phyloP scores from a whole-genome alignment of 2,113 vertebrate species.

The Gnathonemus longibarbis region DNA sequence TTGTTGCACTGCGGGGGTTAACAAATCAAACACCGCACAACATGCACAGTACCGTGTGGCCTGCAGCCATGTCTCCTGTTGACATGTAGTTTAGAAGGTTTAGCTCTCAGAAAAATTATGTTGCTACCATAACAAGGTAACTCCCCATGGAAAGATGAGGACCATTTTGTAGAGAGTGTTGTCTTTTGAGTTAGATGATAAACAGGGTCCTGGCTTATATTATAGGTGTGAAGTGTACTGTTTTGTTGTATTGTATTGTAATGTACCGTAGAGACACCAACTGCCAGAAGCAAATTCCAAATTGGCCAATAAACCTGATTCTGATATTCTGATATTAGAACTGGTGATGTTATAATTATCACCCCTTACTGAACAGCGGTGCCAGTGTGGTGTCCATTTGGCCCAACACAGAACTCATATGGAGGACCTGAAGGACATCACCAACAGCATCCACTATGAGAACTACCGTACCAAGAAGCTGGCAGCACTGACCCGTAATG shows the following conservation, averaged over 20 bases:
- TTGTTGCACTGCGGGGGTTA: background rate
- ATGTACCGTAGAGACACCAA: no score
- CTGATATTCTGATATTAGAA: background rate
- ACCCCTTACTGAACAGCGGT: background rate
- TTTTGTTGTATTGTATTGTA: no score
- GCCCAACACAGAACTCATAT: background rate
- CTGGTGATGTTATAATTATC: background rate
- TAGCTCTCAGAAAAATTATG: background rate
- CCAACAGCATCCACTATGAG: slow-evolving; percentile 68
- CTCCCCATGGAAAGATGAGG: background rate
- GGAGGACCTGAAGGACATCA: background rate
- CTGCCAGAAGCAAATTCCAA: no score
- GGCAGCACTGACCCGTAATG: slow-evolving; percentile 66
- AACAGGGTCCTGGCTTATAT: background rate
- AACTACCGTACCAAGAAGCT: slow-evolving; percentile 69
- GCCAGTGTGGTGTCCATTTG: background rate
- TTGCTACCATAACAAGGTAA: background rate
- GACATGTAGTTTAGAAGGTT: background rate
- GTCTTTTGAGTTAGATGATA: background rate
- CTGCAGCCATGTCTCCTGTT: background rate
- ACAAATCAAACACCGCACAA: background rate
- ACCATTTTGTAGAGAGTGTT: background rate
- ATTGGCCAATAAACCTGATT: no score
- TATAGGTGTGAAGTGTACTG: background rate
- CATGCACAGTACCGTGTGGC: background rate